Evolutionary conservation across 2,888 invertebrate genomes (phyloP).

Genomic region (Stenotaenia linearis): DNA sequence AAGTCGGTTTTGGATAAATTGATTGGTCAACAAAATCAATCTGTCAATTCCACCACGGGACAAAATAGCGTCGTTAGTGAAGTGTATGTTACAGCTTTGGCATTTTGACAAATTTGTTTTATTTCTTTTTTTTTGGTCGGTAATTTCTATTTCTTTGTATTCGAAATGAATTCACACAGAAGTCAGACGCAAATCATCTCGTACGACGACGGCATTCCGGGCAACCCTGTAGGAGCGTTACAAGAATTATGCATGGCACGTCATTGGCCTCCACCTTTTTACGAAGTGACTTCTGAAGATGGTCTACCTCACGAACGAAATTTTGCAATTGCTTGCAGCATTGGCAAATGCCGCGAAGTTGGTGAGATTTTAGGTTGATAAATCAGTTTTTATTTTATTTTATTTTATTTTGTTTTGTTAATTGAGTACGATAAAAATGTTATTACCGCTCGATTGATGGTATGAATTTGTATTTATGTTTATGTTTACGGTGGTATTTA

Average conservation of each 20-base stretch:
- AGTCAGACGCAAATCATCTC: conserved; percentile 37
- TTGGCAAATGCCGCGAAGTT: conserved; percentile 72
- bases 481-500: too few species aligned
- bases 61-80: conserved; percentile 22
- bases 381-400: background rate
- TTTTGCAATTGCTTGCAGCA: conserved; percentile 85
- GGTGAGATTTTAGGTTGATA: conserved; percentile 41
- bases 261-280: conserved; percentile 90
- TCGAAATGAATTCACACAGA: background rate
- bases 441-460: too few species aligned
- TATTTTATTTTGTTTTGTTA: too few species aligned
- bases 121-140: background rate
- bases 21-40: conserved; percentile 36
- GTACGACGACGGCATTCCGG: conserved; percentile 71
- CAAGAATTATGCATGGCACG: conserved; percentile 91
- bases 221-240: conserved; percentile 91
- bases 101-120: background rate
- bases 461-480: too few species aligned
- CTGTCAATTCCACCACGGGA: background rate
- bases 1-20: conserved; percentile 78
- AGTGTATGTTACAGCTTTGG: background rate
- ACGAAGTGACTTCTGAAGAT: conserved; percentile 72
- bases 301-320: conserved; percentile 88
- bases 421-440: too few species aligned
- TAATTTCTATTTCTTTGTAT: background rate